phyloP scores from a whole-genome alignment of 2,888 invertebrate species.

The Schizotus pectinicornis region DNA sequence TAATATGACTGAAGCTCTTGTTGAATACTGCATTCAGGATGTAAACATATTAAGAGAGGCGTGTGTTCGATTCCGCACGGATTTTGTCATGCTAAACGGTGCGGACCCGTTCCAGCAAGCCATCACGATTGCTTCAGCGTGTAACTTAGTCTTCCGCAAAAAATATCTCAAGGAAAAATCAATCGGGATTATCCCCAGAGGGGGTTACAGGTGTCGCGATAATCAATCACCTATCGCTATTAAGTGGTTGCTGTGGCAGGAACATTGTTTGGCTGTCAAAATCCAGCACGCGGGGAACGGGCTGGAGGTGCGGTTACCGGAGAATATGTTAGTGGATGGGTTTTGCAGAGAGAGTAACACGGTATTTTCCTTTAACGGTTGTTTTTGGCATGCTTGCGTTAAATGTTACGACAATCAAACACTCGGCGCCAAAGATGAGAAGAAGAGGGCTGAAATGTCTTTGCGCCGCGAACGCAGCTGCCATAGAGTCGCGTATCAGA shows the following conservation, averaged over 20 bases:
- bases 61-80: too few species aligned
- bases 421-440: not conserved
- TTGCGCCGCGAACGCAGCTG: conserved; percentile 1
- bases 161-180: conserved; percentile 1
- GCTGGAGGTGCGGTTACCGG: not conserved
- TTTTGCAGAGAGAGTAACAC: conserved; percentile 5
- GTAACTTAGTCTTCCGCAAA: not conserved
- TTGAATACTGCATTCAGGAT: too few species aligned
- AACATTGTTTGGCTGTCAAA: not conserved
- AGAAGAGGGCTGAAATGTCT: conserved; percentile 4
- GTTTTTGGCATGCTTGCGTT: conserved; percentile 16
- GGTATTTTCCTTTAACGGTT: conserved; percentile 4
- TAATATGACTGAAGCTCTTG: too few species aligned
- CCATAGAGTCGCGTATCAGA: conserved; percentile 3
- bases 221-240: not conserved
- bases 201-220: not conserved
- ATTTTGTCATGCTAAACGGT: too few species aligned
- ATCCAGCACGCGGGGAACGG: not conserved
- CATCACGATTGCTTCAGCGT: not conserved
- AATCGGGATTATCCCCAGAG: not conserved
- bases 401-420: conserved; percentile 12
- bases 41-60: too few species aligned
- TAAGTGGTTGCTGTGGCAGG: not conserved
- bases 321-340: conserved; percentile 3
- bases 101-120: not conserved